Evolutionary conservation across 2,888 invertebrate species (phyloP).

Genomic region (Cephus nigrinus): DNA sequence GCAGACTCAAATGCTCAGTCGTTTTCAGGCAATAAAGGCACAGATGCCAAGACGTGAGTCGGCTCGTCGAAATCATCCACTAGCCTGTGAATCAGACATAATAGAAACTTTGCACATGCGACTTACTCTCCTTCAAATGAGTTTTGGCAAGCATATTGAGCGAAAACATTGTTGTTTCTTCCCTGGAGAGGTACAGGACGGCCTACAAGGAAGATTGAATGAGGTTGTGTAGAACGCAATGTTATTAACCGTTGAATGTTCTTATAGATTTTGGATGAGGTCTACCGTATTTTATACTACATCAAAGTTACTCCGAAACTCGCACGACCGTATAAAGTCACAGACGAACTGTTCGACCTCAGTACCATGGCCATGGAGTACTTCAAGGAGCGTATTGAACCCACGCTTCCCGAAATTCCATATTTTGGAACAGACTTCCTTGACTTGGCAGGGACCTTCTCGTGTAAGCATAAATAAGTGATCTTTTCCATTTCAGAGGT

Average conservation of each 20-base stretch:
- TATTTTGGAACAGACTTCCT: conserved; percentile 89
- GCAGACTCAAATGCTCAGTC: conserved; percentile 85
- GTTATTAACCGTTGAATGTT: conserved; percentile 2
- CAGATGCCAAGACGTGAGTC: conserved; percentile 94
- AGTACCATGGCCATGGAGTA: conserved; percentile 99
- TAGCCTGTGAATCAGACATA: conserved; percentile 93
- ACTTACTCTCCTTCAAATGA: conserved; percentile 90
- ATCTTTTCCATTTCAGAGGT: neutral
- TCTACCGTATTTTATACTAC: conserved; percentile 85
- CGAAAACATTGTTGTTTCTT: conserved; percentile 94
- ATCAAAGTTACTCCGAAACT: conserved; percentile 85
- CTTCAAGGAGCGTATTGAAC: conserved; percentile 94
- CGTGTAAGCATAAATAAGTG: conserved; percentile 69
- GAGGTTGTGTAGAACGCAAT: neutral
- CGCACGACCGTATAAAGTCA: conserved; percentile 90
- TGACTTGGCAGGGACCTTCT: conserved; percentile 78
- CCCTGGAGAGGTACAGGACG: conserved; percentile 82
- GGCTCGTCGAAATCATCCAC: conserved; percentile 87
- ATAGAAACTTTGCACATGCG: conserved; percentile 94
- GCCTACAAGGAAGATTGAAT: neutral
- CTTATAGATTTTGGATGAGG: conserved; percentile 88
- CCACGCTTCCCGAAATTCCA: conserved; percentile 87
- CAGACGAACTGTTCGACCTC: conserved; percentile 93
- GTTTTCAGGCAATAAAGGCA: conserved; percentile 88
- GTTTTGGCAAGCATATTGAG: conserved; percentile 94